Evolutionary conservation across 2,888 invertebrate species (phyloP).

Genomic region (Rhimphoctona megacephalus): DNA sequence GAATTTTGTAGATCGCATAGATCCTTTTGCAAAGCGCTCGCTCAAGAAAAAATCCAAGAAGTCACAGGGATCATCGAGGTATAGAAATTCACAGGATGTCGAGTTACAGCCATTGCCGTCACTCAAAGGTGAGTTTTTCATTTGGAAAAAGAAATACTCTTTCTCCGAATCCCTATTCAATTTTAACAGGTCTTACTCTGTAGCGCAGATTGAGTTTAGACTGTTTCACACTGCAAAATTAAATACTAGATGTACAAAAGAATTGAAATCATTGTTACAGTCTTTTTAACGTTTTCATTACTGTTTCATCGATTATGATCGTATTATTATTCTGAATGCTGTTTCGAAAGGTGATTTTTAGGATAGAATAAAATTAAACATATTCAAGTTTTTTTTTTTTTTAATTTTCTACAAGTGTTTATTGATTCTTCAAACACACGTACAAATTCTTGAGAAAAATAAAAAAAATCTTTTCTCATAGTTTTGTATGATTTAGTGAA

Average conservation of each 20-base stretch:
- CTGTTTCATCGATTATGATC: background rate
- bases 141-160: background rate
- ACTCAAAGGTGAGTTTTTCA: slow-evolving; percentile 93
- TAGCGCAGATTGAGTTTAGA: background rate
- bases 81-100: slow-evolving; percentile 98
- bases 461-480: too few relatives aligned
- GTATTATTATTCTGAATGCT: background rate
- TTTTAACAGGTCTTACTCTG: background rate
- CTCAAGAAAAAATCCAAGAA: slow-evolving; percentile 99
- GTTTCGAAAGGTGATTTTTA: too few relatives aligned
- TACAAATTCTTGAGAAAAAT: too few relatives aligned
- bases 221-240: background rate
- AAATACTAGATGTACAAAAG: background rate
- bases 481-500: too few relatives aligned
- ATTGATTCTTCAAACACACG: too few relatives aligned
- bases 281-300: background rate
- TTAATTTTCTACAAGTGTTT: too few relatives aligned
- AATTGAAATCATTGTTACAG: too few relatives aligned
- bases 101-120: slow-evolving; percentile 98
- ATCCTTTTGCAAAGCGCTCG: slow-evolving; percentile 99
- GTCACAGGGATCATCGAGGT: slow-evolving; percentile 99
- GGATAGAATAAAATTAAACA: too few relatives aligned
- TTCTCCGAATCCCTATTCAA: background rate
- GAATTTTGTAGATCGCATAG: slow-evolving; percentile 99
- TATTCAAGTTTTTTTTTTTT: too few relatives aligned